Base-by-base conservation (phyloP, 2,888 invertebrate genomes). In the Hesperia comma region DNA sequence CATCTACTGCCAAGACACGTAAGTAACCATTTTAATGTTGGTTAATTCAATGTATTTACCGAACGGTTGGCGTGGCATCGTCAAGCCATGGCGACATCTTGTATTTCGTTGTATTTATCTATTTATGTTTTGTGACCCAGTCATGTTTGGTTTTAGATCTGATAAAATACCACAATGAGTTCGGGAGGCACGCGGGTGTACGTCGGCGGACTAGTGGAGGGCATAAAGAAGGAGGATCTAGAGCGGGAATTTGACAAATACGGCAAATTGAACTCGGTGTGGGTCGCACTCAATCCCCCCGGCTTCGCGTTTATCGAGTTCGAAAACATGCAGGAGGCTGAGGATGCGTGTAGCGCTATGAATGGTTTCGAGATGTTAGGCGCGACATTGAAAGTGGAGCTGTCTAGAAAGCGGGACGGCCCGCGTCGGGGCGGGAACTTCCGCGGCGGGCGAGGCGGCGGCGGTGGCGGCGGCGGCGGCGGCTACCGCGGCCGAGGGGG, bases 241-340 rank as follows among this genome's bases (percentile, higher is more conserved):
- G 98, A 98, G 88, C 94, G 95, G 83, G 97, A 98, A 90, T 98
- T 98, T 87, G 96, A 97, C 81, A 97, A 97, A 93, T 98, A 96
- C 89, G 98, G 98, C 77, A 97, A 97, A 93, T 94, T 98, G 77
- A 97, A 97, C 92, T 97, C 96, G 77, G 97, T 98, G 74, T 98
- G 98, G 98, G 97, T 97, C 77, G 98, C 98, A 75, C 96, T 98
- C 88, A 98, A 98, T 91, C 98, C 98, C 76, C 98, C 98, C 76
- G 98, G 98, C 81, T 98, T 98, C 91, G 98, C 98, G 73, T 98
- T 98, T 93, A 97, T 98, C 86, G 98, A 98, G 93, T 98, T 97
- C 90, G 95, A 96, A 85, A 97, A 96, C 90, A 95, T 95, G 86
- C 95, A 96, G 83, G 98, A 98, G 91, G 98, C 98, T 46, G 97